Evolutionary conservation across 2,797 vertebrate species (phyloP), one percentile per base, ranked within the genome.

Genomic region (Fistularia tabacaria): DNA sequence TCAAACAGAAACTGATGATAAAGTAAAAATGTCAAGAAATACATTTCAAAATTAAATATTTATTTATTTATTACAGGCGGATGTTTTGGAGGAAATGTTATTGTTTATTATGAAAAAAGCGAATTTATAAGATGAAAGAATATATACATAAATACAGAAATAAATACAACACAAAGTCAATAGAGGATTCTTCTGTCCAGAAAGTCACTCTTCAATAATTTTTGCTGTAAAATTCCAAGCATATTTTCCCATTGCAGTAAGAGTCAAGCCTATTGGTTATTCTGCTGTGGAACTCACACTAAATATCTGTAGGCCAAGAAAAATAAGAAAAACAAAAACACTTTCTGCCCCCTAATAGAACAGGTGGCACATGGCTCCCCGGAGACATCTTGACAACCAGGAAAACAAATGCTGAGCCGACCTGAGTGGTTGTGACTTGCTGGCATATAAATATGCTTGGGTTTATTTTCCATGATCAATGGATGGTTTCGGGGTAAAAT

Each of bases 401-500:
- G 78, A 85, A 83, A 86, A 86, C 85, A 87, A 88, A 88, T 78
- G 79, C 79, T 68, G 71, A 76, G 76, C 61, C 45, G 39, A 66
- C 64, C 77, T 69, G 72, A 82, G 55, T 57, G 64, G 66, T 66
- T 10, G 67, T 71, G 66, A 64, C 74, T 49, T 63, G 63, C 65
- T 78, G 61, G 73, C 54, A 62, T 71, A 77, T 76, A 73, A 79
- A 81, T 77, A 74, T 69, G 65, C 73, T 76, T 6, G 57, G 57
- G 65, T 64, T 80, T 81, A 74, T 85, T 81, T 85, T 84, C 48
- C 67, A 73, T 79, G 80, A 87, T 89, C 84, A 81, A 82, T 82
- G 77, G 66, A 61, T 54, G 55, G 68, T 61, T 83, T 65, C 55
- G 59, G 54, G 79, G 76, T 59, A 49, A 55, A 69, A 72, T 79